phyloP scores from a whole-genome alignment of 2,797 vertebrate species.

The Myiothlypis chrysogaster region DNA sequence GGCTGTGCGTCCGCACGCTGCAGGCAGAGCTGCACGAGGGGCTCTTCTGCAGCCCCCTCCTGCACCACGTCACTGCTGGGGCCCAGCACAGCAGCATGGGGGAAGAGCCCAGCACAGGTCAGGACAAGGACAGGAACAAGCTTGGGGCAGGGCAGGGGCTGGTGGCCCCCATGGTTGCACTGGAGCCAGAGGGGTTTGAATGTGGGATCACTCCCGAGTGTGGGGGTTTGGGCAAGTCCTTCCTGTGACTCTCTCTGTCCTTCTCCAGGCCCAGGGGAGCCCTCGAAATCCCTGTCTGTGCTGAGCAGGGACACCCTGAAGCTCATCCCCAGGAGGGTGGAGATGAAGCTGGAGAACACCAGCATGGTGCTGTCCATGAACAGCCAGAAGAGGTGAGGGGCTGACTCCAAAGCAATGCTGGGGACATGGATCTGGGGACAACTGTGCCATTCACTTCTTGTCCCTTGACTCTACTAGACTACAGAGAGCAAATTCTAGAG shows the following conservation, averaged over 20 bases:
- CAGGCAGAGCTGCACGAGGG: conserved; percentile 93
- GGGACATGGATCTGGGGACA: background rate
- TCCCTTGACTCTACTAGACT: background rate
- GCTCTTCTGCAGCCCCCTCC: conserved; percentile 86
- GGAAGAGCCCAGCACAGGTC: conserved; percentile 15
- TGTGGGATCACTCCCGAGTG: rapidly evolving
- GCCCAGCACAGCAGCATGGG: rapidly evolving
- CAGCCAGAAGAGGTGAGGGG: conserved; percentile 89
- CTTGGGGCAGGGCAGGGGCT: background rate
- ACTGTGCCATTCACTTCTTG: rapidly evolving
- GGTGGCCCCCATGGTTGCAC: rapidly evolving
- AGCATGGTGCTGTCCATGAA: conserved; percentile 93
- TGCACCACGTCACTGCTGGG: conserved; percentile 4
- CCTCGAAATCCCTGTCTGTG: background rate
- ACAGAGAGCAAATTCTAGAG: rapidly evolving
- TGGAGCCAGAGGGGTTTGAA: background rate
- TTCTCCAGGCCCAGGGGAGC: background rate
- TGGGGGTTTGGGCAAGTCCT: background rate
- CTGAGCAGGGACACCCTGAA: conserved; percentile 68
- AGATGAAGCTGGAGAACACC: conserved; percentile 90
- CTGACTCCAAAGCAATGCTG: rapidly evolving
- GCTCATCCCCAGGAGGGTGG: conserved; percentile 83
- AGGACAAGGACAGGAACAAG: background rate
- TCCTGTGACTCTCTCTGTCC: background rate
- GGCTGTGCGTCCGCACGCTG: conserved; percentile 80